Percentiles rank a stretch among this genome's conserved stretches.
Conservation (phyloP, 2,888 invertebrate genomes). For the Cephus rjabovi region DNA sequence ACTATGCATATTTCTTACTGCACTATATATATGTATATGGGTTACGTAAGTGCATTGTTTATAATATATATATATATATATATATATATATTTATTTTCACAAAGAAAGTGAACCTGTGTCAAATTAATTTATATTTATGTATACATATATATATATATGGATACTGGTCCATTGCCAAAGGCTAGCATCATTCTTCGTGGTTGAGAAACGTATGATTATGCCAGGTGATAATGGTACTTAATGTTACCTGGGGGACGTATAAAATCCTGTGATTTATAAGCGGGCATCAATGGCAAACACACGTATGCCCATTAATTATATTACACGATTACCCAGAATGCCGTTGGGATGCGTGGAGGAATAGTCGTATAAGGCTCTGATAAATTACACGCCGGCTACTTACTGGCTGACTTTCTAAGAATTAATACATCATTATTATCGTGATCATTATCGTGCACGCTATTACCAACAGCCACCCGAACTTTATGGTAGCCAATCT, state of each 20-base stretch:
- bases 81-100: not conserved
- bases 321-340: slow-evolving; percentile 28
- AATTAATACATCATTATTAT: slow-evolving; percentile 25
- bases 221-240: slow-evolving; percentile 23
- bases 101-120: not conserved
- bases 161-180: not conserved
- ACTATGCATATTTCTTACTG: not conserved
- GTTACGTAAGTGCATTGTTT: not conserved
- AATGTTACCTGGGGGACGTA: slow-evolving; percentile 23
- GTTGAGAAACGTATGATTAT: slow-evolving; percentile 25
- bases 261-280: slow-evolving; percentile 30
- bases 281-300: slow-evolving; percentile 31
- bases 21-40: not conserved
- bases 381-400: slow-evolving; percentile 17
- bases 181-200: slow-evolving; percentile 12
- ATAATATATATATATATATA: not conserved
- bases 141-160: not conserved
- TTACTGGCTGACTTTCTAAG: slow-evolving; percentile 19
- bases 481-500: not conserved
- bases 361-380: slow-evolving; percentile 8
- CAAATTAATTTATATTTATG: not conserved
- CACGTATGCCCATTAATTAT: slow-evolving; percentile 33
- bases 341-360: slow-evolving; percentile 16
- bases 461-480: not conserved
- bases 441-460: slow-evolving; percentile 8